Evolutionary conservation across 2,888 invertebrate species (phyloP).

Genomic region (Caenorhabditis sp.): DNA sequence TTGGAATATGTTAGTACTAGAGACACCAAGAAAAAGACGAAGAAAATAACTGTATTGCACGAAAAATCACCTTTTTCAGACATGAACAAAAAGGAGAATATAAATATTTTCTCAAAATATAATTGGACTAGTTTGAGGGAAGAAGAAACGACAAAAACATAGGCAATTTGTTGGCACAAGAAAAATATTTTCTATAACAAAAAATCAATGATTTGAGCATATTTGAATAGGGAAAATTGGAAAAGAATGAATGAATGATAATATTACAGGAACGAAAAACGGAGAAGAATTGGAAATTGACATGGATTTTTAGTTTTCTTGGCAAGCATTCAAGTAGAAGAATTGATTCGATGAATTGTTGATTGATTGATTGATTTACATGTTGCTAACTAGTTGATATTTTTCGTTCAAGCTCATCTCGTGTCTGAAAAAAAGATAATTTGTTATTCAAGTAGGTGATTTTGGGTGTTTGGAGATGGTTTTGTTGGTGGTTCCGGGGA

Average conservation of each 20-base stretch:
- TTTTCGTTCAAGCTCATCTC: slow-evolving; percentile 69
- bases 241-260: too few species aligned
- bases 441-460: background rate
- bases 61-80: background rate
- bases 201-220: background rate
- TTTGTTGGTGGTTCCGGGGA: too few species aligned
- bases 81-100: background rate
- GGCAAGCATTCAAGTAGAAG: background rate
- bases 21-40: background rate
- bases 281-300: background rate
- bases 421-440: slow-evolving; percentile 19
- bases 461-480: background rate
- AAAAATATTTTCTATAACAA: background rate
- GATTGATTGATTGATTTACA: slow-evolving; percentile 39
- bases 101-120: background rate
- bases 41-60: background rate
- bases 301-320: background rate
- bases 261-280: background rate
- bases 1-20: background rate
- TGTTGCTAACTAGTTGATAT: slow-evolving; percentile 64
- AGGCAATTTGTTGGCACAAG: slow-evolving; percentile 15
- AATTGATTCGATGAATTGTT: background rate
- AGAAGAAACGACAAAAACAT: background rate
- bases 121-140: background rate
- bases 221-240: background rate